A percentile compares a stretch with the other conserved stretches of the same genome.
These are phyloP conservation scores for Alethe diademata DNA, from an alignment of 2,113 vertebrate species.

Conservation along the genomic window DNA sequence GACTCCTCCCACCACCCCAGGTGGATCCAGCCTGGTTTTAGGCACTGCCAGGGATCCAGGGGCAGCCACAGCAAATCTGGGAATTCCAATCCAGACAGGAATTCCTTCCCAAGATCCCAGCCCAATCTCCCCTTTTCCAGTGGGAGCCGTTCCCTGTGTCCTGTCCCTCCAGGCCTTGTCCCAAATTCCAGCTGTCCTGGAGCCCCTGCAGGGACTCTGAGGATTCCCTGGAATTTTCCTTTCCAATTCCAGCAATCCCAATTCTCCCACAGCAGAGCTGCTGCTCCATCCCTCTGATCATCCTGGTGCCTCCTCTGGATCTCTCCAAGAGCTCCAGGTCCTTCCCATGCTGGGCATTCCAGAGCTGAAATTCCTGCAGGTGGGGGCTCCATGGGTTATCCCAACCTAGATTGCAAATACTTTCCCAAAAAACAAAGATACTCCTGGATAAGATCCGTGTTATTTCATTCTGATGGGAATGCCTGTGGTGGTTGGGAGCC, in stretches of 20 bases:
- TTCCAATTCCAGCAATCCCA: not conserved
- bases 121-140: too few relatives aligned
- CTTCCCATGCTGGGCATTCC: not conserved
- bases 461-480: fast-evolving
- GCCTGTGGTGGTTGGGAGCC: not conserved
- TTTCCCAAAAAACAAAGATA: not conserved
- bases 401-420: fast-evolving
- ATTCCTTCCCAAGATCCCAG: too few relatives aligned
- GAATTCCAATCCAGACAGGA: too few relatives aligned
- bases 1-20: too few relatives aligned
- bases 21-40: too few relatives aligned
- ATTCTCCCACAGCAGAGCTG: not conserved
- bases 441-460: not conserved
- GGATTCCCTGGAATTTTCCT: fast-evolving
- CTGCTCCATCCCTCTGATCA: not conserved
- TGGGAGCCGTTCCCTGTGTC: not conserved
- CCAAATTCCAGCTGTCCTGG: not conserved
- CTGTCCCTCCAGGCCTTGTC: not conserved
- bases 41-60: too few relatives aligned
- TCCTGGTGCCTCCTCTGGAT: not conserved
- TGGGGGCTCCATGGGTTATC: not conserved
- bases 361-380: not conserved
- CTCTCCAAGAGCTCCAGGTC: fast-evolving
- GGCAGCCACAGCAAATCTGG: too few relatives aligned
- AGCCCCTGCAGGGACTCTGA: not conserved